phyloP scores from a whole-genome alignment of 2,888 invertebrate genomes.

The Pantelozetes paolii region DNA sequence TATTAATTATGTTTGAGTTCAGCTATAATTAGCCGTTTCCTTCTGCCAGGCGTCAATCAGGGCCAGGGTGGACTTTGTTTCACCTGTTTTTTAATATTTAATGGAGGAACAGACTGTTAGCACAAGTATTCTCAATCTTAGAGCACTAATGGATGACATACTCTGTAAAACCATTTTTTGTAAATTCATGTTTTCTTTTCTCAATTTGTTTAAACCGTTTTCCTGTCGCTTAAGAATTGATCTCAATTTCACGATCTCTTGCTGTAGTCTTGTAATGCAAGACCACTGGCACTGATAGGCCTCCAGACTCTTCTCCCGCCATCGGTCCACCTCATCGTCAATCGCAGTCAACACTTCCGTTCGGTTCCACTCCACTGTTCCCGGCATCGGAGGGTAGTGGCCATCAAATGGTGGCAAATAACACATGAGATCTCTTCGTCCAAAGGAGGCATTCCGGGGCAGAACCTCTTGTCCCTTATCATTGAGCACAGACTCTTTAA shows the following conservation, averaged over 20 bases:
- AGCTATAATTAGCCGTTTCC: conserved; percentile 32
- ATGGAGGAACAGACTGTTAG: not conserved
- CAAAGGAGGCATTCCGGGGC: not conserved
- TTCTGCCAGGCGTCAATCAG: conserved; percentile 31
- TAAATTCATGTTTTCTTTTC: conserved; percentile 30
- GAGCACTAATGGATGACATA: not conserved
- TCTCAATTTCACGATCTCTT: conserved; percentile 50
- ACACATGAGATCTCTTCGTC: conserved; percentile 50
- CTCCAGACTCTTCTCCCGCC: conserved; percentile 52
- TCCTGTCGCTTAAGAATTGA: conserved; percentile 14
- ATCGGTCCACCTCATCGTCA: conserved; percentile 53
- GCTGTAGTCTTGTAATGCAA: conserved; percentile 52
- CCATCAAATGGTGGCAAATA: conserved; percentile 53
- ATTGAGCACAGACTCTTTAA: conserved; percentile 48
- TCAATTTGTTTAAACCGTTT: not conserved
- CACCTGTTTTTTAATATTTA: conserved; percentile 13
- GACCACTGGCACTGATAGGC: conserved; percentile 53
- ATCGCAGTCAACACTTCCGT: conserved; percentile 51
- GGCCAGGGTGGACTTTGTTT: conserved; percentile 22
- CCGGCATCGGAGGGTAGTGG: conserved; percentile 46
- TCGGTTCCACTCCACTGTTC: conserved; percentile 50
- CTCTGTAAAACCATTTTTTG: conserved; percentile 32
- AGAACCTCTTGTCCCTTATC: conserved; percentile 33
- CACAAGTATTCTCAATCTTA: not conserved
- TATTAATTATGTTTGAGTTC: not conserved